Percentiles rank a stretch among this genome's conserved stretches.
phyloP scores from a whole-genome alignment of 2,888 invertebrate species.

The Cataglyphis rosenhaueri region DNA sequence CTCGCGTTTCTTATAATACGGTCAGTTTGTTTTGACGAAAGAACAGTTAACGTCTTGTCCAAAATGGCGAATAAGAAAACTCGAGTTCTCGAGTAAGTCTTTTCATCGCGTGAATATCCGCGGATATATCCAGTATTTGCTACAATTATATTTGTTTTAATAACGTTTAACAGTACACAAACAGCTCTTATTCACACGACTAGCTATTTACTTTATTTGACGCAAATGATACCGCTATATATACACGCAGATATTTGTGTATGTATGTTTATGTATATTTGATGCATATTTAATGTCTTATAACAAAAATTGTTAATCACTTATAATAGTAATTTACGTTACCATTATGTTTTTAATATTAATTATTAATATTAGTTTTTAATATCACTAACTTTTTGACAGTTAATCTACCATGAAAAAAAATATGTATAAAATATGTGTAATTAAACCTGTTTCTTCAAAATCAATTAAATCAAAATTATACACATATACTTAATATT shows the following conservation, averaged over 20 bases:
- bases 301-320: conserved; percentile 7
- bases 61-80: conserved; percentile 75
- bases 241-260: background rate
- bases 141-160: conserved; percentile 59
- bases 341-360: background rate
- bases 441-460: no score
- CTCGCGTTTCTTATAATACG: conserved; percentile 56
- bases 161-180: conserved; percentile 65
- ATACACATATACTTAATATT: no score
- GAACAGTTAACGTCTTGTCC: conserved; percentile 74
- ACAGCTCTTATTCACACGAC: conserved; percentile 47
- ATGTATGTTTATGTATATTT: background rate
- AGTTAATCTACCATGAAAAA: background rate
- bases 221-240: background rate
- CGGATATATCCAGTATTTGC: conserved; percentile 56
- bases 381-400: background rate
- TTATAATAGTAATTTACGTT: background rate
- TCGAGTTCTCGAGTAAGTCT: conserved; percentile 51
- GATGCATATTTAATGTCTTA: background rate
- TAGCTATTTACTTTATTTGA: conserved; percentile 41
- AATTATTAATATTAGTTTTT: no score
- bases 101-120: conserved; percentile 39
- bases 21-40: conserved; percentile 68
- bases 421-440: no score
- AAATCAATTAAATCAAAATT: no score